A percentile compares a stretch with the other conserved stretches of the same genome.
These are phyloP conservation scores for Andricus grossulariae DNA, from an alignment of 1,140 invertebrate species.

Conservation along the genomic window DNA sequence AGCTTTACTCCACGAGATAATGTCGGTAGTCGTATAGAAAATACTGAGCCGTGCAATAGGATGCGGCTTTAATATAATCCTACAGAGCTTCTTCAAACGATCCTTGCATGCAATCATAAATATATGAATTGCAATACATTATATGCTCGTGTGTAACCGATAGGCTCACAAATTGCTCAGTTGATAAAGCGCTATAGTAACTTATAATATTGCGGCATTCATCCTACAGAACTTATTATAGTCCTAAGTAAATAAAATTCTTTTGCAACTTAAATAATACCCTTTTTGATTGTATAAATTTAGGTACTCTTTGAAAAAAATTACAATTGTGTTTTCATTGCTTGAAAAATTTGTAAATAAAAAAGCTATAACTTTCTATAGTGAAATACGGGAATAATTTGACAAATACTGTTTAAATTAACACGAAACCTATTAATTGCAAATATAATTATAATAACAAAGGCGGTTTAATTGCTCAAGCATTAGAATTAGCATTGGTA, in stretches of 20 bases:
- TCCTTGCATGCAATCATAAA: slow-evolving; percentile 25
- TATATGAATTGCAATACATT: slow-evolving; percentile 28
- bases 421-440: no score
- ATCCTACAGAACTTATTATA: background rate
- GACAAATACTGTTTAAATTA: no score
- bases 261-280: slow-evolving; percentile 3
- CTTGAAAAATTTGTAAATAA: no score
- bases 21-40: slow-evolving; percentile 18
- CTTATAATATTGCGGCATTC: background rate
- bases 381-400: no score
- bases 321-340: no score
- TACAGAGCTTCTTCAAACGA: slow-evolving; percentile 27
- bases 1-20: slow-evolving; percentile 18
- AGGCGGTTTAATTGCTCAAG: no score
- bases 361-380: no score
- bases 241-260: background rate
- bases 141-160: slow-evolving; percentile 16
- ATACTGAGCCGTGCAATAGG: slow-evolving; percentile 2
- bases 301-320: no score
- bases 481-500: no score
- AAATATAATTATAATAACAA: no score
- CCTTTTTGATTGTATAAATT: background rate
- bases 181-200: slow-evolving; percentile 7
- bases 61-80: slow-evolving; percentile 29
- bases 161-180: slow-evolving; percentile 24